Base-by-base conservation (phyloP, 2,797 vertebrate species). In the Dromococcyx pavoninus region DNA sequence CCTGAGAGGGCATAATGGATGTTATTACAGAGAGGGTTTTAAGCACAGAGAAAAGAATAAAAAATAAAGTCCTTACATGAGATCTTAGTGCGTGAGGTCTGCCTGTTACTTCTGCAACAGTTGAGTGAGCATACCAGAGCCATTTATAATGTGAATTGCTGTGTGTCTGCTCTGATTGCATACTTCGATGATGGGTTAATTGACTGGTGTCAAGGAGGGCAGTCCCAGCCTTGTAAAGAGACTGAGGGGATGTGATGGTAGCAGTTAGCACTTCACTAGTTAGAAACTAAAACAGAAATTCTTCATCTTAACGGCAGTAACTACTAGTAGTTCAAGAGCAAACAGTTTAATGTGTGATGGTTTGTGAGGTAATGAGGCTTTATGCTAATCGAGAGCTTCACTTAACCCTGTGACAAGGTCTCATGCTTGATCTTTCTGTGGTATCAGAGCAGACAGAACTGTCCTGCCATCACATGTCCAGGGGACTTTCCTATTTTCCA, bases 141-240 rank as follows among this genome's bases (percentile, higher is more conserved):
- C 91, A 92, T 96, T 94, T 95, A 78, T 94, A 82, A 91, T 58
- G 65, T 50, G 88, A 71, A 78, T 76, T 88, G 64, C 93, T 78
- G 66, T 17, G 46, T 92, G 90, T 60, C 70, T 17, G 81, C 86
- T 84, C 86, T 70, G 69, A 78, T 62, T 94, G 93, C 66, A 82
- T 46, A 7, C 41, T 71, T 78, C 93, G 80, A 95, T 91, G 93
- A 96, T 78, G 85, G 92, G 92, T 96, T 97, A 97, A 98, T 96
- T 96, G 95, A 97, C 69, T 11, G 27, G 89, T 94, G 94, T 89
- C 83, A 93, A 95, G 65, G 33, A 87, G 93, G 94, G 85, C 51
- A 87, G 77, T 57, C 54, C 82, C 9, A 50, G 85, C 82, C 89
- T 35, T 14, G 12, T 58, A 57, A 90, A 85, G 94, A 83, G 65